Evolutionary conservation across 2,113 vertebrate species (phyloP).

Genomic region (Oxyura jamaicensis): DNA sequence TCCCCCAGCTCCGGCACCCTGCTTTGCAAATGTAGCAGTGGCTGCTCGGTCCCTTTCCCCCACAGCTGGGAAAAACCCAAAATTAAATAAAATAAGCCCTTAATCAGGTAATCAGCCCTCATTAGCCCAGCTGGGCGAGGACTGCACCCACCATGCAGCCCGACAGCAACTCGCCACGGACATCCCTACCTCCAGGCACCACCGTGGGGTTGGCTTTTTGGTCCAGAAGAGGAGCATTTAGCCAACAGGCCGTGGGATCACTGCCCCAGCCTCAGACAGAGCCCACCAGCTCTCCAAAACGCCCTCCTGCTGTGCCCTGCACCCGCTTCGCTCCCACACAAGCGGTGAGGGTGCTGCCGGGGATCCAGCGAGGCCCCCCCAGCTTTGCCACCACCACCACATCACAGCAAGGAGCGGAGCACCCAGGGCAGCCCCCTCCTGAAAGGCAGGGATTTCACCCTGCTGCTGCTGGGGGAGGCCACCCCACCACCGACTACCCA

Average conservation of each 20-base stretch:
- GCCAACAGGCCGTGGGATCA: not conserved
- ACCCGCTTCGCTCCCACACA: not conserved
- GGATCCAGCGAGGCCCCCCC: not conserved
- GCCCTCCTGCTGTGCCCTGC: not conserved
- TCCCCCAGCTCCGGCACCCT: not conserved
- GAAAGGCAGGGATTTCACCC: not conserved
- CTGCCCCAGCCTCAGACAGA: not conserved
- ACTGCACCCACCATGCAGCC: accelerated
- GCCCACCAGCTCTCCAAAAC: not conserved
- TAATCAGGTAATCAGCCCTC: not conserved
- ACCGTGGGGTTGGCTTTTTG: accelerated
- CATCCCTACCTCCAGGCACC: not conserved
- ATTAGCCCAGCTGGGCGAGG: not conserved
- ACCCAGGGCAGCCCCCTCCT: not conserved
- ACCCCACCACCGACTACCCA: not conserved
- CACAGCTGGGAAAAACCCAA: too few relatives aligned
- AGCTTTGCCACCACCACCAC: not conserved
- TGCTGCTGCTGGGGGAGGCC: not conserved
- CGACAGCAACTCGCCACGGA: not conserved
- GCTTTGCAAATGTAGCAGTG: not conserved
- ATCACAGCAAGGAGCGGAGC: not conserved
- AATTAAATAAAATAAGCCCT: not conserved
- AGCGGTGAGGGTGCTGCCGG: accelerated
- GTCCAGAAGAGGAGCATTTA: not conserved
- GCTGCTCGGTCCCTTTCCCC: not conserved